Percentiles rank a stretch among this genome's conserved stretches.
phyloP scores from a whole-genome alignment of 2,113 vertebrate species.

The Sceloporus undulatus region DNA sequence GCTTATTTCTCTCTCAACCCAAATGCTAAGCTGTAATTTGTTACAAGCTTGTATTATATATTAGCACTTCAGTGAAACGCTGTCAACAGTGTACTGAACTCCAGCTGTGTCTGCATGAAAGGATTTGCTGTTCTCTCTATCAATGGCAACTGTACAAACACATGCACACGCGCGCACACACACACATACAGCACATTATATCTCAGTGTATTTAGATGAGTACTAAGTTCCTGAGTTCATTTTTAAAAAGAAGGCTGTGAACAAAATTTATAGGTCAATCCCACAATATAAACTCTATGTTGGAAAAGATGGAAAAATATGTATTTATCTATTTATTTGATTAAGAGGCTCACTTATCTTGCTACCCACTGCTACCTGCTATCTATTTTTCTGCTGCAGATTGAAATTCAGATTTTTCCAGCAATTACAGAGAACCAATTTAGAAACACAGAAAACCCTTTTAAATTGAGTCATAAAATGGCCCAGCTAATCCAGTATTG shows the following conservation, averaged over 20 bases:
- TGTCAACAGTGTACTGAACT: constrained; percentile 36
- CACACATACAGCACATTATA: neutral
- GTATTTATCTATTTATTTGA: no score
- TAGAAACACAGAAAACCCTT: neutral
- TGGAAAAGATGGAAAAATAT: neutral
- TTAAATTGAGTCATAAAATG: no score
- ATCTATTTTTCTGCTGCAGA: neutral
- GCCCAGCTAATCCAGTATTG: no score
- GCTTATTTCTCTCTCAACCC: constrained; percentile 14
- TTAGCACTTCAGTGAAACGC: neutral
- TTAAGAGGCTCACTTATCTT: neutral
- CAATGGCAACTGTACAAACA: constrained; percentile 4
- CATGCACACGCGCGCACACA: neutral
- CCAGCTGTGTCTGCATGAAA: constrained; percentile 27
- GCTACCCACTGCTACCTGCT: neutral
- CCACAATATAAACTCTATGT: neutral
- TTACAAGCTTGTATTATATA: constrained; percentile 38
- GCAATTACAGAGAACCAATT: neutral
- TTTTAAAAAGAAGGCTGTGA: constrained; percentile 1
- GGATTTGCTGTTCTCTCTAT: constrained; percentile 10
- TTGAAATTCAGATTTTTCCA: constrained; percentile 4
- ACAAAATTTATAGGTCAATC: constrained; percentile 27
- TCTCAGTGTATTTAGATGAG: neutral
- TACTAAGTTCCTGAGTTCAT: constrained; percentile 12
- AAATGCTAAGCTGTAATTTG: constrained; percentile 39